Evolutionary conservation across 1,140 invertebrate species (phyloP), one percentile per base, ranked within the genome.

Genomic region (Lordiphosa collinella): DNA sequence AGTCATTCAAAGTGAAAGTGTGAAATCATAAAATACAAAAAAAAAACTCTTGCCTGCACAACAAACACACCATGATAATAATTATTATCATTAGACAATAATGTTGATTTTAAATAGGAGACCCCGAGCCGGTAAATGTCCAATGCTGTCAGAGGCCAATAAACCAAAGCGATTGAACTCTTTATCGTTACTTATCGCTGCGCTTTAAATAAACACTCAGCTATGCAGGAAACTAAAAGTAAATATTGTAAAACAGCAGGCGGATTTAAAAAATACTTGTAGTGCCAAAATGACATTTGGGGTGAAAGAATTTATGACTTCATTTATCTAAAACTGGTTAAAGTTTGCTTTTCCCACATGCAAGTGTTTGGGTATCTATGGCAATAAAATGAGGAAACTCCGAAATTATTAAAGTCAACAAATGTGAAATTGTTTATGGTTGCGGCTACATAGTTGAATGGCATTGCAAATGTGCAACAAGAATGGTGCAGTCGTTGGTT

Each of bases 121-220:
- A 18, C 34, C 22, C 35, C 54, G 34, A 40, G 51, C n/a, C 38
- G 51, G 51, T 44, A 44, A 44, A 18, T 25, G 41, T 18, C 47
- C 32, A 59, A 44, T 44, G 25, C 25, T 34, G 48, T n/a, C 8
- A 6, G 29, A 38, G 62, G 63, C 68, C 75, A 71, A 82, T 80
- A 80, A 75, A 80, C 76, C 55, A 44, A 84, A 52, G 76, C 76
- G 71, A 82, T 82, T 82, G 76, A 82, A 82, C 76, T 82, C 76
- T 82, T 80, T 82, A 82, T 82, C 76, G 62, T 52, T 14, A 13
- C 10, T 53, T 66, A 62, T 55, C 38, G 14, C 38, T 40, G 47
- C 66, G 55, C 25, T 29, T 29, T 29, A 29, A 29, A 29, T 29
- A 29, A 52, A 70, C 50, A 36, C 13, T 56, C 10, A 53, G 68